Conservation (phyloP, 2,888 invertebrate species). For the Yponomeuta malinellus region DNA sequence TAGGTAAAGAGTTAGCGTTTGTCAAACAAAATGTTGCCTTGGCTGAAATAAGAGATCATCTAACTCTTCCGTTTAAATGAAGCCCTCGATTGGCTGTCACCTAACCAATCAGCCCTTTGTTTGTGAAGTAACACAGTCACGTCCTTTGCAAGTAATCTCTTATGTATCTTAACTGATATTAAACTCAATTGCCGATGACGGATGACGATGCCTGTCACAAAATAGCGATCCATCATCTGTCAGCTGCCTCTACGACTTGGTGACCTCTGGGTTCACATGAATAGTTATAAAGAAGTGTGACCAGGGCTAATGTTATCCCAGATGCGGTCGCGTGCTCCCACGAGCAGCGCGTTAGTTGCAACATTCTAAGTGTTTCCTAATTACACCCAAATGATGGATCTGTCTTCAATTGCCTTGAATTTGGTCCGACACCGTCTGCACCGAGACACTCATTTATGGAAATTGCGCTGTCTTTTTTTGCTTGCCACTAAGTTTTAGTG, state of each 20-base stretch:
- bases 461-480: background rate
- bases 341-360: background rate
- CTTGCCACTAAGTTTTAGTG: background rate
- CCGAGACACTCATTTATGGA: background rate
- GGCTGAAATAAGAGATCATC: too few species aligned
- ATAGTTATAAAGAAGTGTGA: background rate
- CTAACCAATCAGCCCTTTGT: background rate
- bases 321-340: background rate
- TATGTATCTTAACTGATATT: constrained; percentile 8
- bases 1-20: too few species aligned
- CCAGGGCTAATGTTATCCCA: background rate
- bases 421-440: background rate
- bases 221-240: background rate
- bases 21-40: too few species aligned
- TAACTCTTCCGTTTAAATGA: background rate
- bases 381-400: constrained; percentile 1
- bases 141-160: constrained; percentile 1
- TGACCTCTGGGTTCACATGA: background rate
- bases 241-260: background rate
- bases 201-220: constrained; percentile 2
- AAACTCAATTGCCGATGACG: constrained; percentile 13
- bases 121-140: background rate
- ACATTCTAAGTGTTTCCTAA: constrained; percentile 8
- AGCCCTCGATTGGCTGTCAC: background rate
- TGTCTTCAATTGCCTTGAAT: constrained; percentile 1